Conservation (phyloP, 2,113 vertebrate species). For the Chascanopsetta lugubris region DNA sequence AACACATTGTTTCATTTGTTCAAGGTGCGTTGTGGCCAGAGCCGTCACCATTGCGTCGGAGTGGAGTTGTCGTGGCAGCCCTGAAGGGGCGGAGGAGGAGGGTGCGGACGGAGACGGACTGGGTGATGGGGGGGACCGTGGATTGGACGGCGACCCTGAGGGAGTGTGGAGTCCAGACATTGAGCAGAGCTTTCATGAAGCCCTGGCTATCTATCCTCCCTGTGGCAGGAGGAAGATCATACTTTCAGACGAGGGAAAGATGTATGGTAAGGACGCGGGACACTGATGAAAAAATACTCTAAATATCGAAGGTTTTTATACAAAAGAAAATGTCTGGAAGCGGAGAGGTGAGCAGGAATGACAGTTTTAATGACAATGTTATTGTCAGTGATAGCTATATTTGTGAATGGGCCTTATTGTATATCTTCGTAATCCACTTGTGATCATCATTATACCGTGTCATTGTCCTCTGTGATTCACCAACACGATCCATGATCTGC, state of each 20-base stretch:
- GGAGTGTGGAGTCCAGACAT: conserved; percentile 98
- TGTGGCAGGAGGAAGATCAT: conserved; percentile 97
- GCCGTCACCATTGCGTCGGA: conserved; percentile 99
- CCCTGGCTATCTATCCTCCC: conserved; percentile 94
- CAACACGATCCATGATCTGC: no score
- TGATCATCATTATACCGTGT: no score
- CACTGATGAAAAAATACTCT: no score
- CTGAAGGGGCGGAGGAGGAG: conserved; percentile 94
- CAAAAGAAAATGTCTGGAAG: no score
- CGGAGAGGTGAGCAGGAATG: no score
- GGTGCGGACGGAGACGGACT: conserved; percentile 87
- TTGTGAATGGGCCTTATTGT: no score
- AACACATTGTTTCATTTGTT: conserved; percentile 8
- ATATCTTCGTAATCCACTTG: no score
- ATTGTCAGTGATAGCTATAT: no score
- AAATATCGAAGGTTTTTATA: no score
- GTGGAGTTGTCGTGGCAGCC: conserved; percentile 96
- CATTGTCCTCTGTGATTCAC: no score
- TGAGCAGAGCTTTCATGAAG: conserved; percentile 98
- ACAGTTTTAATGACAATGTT: no score
- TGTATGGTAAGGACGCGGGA: conserved; percentile 96
- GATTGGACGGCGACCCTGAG: conserved; percentile 94
- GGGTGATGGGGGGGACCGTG: conserved; percentile 89
- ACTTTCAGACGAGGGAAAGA: conserved; percentile 97
- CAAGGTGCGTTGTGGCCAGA: conserved; percentile 79